Evolutionary conservation across 2,888 invertebrate genomes (phyloP).

Genomic region (Stenodera caucasica): DNA sequence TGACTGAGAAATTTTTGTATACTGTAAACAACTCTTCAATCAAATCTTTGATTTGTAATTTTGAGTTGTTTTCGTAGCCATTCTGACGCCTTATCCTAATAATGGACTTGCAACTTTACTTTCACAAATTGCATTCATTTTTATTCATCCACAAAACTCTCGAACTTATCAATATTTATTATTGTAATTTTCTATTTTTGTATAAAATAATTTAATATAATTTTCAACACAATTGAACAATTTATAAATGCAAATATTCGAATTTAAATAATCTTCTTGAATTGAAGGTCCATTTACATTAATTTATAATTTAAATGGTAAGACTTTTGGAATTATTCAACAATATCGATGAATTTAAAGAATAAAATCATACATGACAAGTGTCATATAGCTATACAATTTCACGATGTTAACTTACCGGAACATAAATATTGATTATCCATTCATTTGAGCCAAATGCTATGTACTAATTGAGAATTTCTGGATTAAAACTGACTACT

Average conservation of each 20-base stretch:
- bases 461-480: slow-evolving; percentile 34
- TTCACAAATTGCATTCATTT: slow-evolving; percentile 4
- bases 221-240: slow-evolving; percentile 17
- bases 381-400: slow-evolving; percentile 30
- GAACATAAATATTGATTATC: slow-evolving; percentile 35
- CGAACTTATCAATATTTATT: neutral
- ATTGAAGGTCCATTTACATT: neutral
- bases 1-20: slow-evolving; percentile 32
- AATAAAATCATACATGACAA: slow-evolving; percentile 19
- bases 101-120: neutral
- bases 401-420: slow-evolving; percentile 31
- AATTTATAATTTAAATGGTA: neutral
- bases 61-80: slow-evolving; percentile 34
- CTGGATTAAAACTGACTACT: slow-evolving; percentile 30
- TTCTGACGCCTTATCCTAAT: slow-evolving; percentile 27
- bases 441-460: slow-evolving; percentile 33
- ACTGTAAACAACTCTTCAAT: slow-evolving; percentile 35
- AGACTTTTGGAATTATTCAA: no score
- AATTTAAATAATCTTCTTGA: neutral
- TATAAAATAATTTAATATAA: slow-evolving; percentile 1
- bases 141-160: neutral
- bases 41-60: slow-evolving; percentile 35
- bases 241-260: slow-evolving; percentile 24
- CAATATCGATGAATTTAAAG: no score
- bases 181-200: neutral